These are phyloP conservation scores for Mesodorylaimus sp. DNA, from an alignment of 2,888 invertebrate species.

Conservation along the genomic window DNA sequence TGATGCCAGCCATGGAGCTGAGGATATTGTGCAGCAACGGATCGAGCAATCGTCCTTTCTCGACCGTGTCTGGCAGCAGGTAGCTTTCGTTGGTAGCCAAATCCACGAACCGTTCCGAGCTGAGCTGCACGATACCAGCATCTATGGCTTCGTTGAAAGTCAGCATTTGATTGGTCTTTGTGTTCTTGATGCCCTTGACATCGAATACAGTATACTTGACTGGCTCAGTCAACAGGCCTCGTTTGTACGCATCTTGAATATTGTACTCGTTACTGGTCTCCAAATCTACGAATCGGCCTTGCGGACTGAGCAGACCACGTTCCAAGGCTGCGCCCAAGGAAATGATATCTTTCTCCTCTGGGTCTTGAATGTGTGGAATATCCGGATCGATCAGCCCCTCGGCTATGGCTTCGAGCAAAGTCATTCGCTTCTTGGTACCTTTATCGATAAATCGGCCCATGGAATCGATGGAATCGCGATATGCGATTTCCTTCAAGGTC, in stretches of 20 bases:
- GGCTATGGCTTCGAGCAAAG: slow-evolving; percentile 60
- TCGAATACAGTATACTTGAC: slow-evolving; percentile 67
- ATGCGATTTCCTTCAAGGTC: slow-evolving; percentile 62
- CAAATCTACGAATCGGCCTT: slow-evolving; percentile 53
- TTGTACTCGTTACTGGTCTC: slow-evolving; percentile 38
- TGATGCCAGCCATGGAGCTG: slow-evolving; percentile 54
- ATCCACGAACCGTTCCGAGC: slow-evolving; percentile 28
- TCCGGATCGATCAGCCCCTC: slow-evolving; percentile 66
- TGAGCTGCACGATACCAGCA: slow-evolving; percentile 52
- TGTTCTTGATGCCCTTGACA: slow-evolving; percentile 68
- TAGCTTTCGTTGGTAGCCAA: slow-evolving; percentile 11
- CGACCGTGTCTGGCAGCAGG: slow-evolving; percentile 23
- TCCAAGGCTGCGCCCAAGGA: slow-evolving; percentile 65
- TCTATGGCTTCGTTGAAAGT: slow-evolving; percentile 58
- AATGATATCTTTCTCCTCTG: slow-evolving; percentile 51
- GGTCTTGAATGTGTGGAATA: slow-evolving; percentile 58
- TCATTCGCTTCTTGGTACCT: slow-evolving; percentile 45
- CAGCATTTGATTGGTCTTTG: slow-evolving; percentile 56
- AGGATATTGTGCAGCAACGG: slow-evolving; percentile 47
- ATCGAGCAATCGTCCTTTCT: slow-evolving; percentile 26
- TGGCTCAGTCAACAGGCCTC: slow-evolving; percentile 65
- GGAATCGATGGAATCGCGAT: slow-evolving; percentile 55
- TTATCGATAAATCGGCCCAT: slow-evolving; percentile 56
- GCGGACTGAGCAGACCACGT: slow-evolving; percentile 53
- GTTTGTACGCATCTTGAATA: slow-evolving; percentile 65